phyloP scores from a whole-genome alignment of 1,140 invertebrate genomes.

The Papilio xuthus region DNA sequence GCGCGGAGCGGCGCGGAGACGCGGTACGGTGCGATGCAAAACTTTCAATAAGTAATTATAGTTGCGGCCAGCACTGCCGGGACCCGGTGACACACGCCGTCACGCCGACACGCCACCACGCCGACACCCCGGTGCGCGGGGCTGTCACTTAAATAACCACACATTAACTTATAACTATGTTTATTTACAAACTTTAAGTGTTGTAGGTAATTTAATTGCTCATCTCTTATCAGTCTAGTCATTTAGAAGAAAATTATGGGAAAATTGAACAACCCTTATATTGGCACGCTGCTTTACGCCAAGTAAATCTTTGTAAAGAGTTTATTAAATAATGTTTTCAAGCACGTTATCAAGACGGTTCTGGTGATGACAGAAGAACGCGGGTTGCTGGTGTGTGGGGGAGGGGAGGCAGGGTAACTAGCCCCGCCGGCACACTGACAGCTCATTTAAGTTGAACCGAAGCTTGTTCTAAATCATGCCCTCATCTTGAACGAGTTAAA shows the following conservation, averaged over 20 bases:
- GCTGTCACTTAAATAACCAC: slow-evolving; percentile 8
- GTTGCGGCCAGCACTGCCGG: slow-evolving; percentile 6
- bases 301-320: no score
- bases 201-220: not conserved
- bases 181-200: not conserved
- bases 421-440: not conserved
- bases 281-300: no score
- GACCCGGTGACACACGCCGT: slow-evolving; percentile 1
- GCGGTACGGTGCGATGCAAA: not conserved
- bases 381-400: no score
- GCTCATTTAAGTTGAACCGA: slow-evolving; percentile 9
- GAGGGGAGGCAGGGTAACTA: not conserved
- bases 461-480: not conserved
- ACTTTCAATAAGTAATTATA: slow-evolving; percentile 36
- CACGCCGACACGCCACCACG: not conserved
- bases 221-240: not conserved
- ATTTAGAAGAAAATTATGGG: not conserved
- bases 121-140: not conserved
- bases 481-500: slow-evolving; percentile 6
- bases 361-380: not conserved
- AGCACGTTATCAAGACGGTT: not conserved
- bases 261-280: not conserved
- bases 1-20: no score
- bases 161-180: not conserved
- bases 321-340: not conserved